phyloP scores from a whole-genome alignment of 2,797 vertebrate species.

The Holocentrus rufus region DNA sequence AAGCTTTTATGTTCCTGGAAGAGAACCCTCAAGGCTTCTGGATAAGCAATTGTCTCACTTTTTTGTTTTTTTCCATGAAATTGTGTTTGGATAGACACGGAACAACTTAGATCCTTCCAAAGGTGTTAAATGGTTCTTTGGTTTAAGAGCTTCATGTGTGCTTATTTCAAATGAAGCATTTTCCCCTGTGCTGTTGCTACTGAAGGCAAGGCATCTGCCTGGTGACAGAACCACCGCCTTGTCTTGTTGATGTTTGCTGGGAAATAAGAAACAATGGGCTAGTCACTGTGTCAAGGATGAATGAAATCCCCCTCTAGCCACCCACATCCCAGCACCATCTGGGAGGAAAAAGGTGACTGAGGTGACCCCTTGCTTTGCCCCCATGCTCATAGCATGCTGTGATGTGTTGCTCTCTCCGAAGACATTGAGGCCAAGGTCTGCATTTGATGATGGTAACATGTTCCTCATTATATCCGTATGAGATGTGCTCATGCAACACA shows the following conservation, averaged over 20 bases:
- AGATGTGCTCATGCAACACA: conserved; percentile 7
- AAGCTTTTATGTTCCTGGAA: neutral
- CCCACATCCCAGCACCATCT: conserved; percentile 42
- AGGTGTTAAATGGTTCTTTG: too few species aligned
- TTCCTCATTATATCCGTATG: conserved; percentile 22
- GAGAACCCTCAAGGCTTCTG: conserved; percentile 3
- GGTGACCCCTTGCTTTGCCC: conserved; percentile 45
- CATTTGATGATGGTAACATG: conserved; percentile 37
- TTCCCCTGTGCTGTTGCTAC: conserved; percentile 38
- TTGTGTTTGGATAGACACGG: too few species aligned
- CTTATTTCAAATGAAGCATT: too few species aligned
- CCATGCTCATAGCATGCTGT: conserved; percentile 32
- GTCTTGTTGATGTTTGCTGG: conserved; percentile 38
- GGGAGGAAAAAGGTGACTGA: conserved; percentile 38
- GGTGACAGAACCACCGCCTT: conserved; percentile 36
- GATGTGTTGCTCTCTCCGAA: conserved; percentile 35
- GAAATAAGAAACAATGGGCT: conserved; percentile 57
- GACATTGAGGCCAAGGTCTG: conserved; percentile 30
- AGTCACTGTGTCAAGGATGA: conserved; percentile 48
- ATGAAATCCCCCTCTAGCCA: conserved; percentile 35
- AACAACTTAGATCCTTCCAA: too few species aligned
- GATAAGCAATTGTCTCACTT: conserved; percentile 14
- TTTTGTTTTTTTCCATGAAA: too few species aligned
- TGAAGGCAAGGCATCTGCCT: conserved; percentile 44
- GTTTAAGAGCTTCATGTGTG: too few species aligned